phyloP scores from a whole-genome alignment of 2,888 invertebrate species.

The Crocallis elinguaria region DNA sequence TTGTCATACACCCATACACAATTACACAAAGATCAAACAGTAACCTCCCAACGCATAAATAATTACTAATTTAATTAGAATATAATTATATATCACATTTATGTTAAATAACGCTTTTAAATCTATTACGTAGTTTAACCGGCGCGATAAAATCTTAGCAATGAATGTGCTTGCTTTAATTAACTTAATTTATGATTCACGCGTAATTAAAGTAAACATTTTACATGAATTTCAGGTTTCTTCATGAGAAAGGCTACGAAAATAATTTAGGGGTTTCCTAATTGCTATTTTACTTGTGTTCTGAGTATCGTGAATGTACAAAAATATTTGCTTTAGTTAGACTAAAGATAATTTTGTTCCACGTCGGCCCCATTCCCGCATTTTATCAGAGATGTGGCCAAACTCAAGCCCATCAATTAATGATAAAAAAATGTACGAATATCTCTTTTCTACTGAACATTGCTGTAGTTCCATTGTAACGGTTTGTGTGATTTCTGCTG shows the following conservation, averaged over 20 bases:
- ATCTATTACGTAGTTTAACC: constrained; percentile 1
- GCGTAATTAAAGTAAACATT: constrained; percentile 6
- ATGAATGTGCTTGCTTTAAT: constrained; percentile 7
- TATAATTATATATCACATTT: constrained; percentile 6
- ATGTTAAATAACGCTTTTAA: constrained; percentile 17
- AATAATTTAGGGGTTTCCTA: too few species aligned
- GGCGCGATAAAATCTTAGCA: constrained; percentile 13
- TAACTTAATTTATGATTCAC: constrained; percentile 14
- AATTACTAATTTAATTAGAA: constrained; percentile 6
- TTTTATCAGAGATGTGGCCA: too few species aligned
- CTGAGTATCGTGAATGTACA: too few species aligned
- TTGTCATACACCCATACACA: background rate
- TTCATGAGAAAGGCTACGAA: background rate
- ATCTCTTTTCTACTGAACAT: too few species aligned
- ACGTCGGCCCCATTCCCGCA: too few species aligned
- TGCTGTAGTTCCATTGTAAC: too few species aligned
- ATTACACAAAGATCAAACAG: background rate
- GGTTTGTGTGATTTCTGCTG: too few species aligned
- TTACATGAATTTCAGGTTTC: background rate
- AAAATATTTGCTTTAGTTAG: too few species aligned
- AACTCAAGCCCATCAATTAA: too few species aligned
- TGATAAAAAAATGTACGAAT: too few species aligned
- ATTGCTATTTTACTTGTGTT: too few species aligned
- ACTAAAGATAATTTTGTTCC: too few species aligned
- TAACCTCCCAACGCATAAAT: background rate